These are phyloP conservation scores for Zygogramma bicolorata DNA, from an alignment of 2,888 invertebrate species.

Conservation along the genomic window DNA sequence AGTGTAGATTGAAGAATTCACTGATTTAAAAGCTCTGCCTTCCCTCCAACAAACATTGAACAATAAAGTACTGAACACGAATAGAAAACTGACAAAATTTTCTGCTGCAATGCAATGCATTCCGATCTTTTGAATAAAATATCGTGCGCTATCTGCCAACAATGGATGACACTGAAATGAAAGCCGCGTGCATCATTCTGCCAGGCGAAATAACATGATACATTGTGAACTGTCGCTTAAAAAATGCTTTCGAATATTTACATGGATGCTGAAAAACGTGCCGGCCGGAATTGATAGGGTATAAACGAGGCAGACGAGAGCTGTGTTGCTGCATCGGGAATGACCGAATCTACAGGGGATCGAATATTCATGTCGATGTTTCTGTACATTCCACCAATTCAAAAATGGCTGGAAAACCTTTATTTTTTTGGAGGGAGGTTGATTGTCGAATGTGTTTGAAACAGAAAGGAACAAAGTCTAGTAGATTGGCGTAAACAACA, in stretches of 20 bases:
- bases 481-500: too few species aligned
- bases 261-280: constrained; percentile 16
- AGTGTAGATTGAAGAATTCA: too few species aligned
- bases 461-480: too few species aligned
- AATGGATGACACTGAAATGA: constrained; percentile 33
- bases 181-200: constrained; percentile 38
- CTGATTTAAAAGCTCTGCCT: too few species aligned
- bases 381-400: neutral
- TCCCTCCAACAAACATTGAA: too few species aligned
- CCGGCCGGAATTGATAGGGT: constrained; percentile 1
- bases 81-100: neutral
- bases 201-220: constrained; percentile 27
- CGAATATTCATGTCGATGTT: neutral
- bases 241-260: constrained; percentile 30
- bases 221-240: constrained; percentile 23
- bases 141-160: constrained; percentile 17
- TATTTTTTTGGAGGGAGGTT: too few species aligned
- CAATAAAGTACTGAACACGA: too few species aligned
- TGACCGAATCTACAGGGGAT: neutral
- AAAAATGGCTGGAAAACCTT: too few species aligned
- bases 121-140: constrained; percentile 35
- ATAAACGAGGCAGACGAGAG: neutral
- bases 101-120: neutral
- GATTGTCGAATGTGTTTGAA: too few species aligned
- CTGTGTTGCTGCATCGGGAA: neutral